Conservation (phyloP, 2,888 invertebrate genomes). For the Cheilosia vernalis region DNA sequence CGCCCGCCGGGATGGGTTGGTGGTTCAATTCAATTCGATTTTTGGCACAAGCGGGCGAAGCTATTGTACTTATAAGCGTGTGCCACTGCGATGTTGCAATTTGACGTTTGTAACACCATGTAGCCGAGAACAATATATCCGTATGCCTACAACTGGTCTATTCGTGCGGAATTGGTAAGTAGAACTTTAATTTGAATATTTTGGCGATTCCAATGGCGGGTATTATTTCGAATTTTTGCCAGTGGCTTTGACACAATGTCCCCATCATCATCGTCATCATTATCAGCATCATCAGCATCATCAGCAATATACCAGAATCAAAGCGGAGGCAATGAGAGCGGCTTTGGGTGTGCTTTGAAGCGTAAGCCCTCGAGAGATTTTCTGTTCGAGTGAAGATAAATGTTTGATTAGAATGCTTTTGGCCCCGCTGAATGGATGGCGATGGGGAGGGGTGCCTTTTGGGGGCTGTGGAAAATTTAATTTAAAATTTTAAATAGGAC, state of each 20-base stretch:
- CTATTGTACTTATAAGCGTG: slow-evolving; percentile 11
- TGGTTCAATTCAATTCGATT: slow-evolving; percentile 55
- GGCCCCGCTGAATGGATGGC: no score
- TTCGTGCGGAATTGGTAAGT: slow-evolving; percentile 32
- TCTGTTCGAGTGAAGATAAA: slow-evolving; percentile 50
- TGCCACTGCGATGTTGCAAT: neutral
- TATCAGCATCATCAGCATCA: slow-evolving; percentile 13
- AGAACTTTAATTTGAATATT: slow-evolving; percentile 64
- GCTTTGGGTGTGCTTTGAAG: slow-evolving; percentile 43
- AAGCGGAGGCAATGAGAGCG: slow-evolving; percentile 17
- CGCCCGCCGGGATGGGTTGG: neutral
- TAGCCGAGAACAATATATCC: slow-evolving; percentile 23
- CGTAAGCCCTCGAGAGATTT: slow-evolving; percentile 34
- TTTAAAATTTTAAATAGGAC: slow-evolving; percentile 31
- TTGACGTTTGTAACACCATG: slow-evolving; percentile 43
- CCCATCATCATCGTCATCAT: slow-evolving; percentile 9
- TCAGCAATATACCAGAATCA: neutral
- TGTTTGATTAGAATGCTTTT: slow-evolving; percentile 49
- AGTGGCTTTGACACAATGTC: slow-evolving; percentile 50
- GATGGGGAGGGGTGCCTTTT: neutral
- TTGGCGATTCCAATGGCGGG: slow-evolving; percentile 33
- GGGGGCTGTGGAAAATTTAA: slow-evolving; percentile 21
- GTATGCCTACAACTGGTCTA: neutral
- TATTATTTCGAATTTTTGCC: slow-evolving; percentile 41
- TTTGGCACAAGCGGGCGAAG: slow-evolving; percentile 8